Percentiles rank a stretch among this genome's conserved stretches.
Conservation (phyloP, 2,797 vertebrate species). For the Todus mexicanus region DNA sequence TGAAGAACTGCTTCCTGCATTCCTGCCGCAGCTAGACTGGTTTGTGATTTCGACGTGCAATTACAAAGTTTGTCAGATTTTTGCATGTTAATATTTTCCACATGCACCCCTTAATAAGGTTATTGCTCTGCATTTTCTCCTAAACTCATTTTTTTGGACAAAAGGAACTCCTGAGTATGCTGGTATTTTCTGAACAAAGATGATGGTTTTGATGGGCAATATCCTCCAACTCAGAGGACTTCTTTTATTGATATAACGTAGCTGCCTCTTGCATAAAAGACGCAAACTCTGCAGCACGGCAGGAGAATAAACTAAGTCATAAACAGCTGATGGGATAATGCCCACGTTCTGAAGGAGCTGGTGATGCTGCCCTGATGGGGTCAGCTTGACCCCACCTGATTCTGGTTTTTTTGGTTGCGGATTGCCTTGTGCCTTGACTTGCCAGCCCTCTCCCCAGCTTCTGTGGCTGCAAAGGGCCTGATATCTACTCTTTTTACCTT, state of each 20-base stretch:
- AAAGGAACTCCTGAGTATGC: neutral
- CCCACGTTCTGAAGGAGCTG: neutral
- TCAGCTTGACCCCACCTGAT: neutral
- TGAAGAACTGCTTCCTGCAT: neutral
- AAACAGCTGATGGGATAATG: neutral
- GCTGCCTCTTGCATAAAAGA: neutral
- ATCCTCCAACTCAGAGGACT: neutral
- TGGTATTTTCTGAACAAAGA: neutral
- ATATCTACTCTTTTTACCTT: too few species aligned
- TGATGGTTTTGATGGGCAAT: neutral
- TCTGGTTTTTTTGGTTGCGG: neutral
- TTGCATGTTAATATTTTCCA: neutral
- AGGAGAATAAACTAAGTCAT: neutral
- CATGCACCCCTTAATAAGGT: rapidly evolving
- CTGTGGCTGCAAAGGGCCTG: neutral
- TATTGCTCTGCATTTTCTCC: neutral
- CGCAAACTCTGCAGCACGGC: neutral
- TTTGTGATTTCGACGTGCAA: rapidly evolving
- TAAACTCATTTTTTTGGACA: neutral
- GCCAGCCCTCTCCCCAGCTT: too few species aligned
- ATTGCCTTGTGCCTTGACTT: neutral
- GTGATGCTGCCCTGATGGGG: rapidly evolving
- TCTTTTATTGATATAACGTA: neutral
- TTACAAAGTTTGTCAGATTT: neutral
- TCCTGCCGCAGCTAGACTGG: rapidly evolving